phyloP scores from a whole-genome alignment of 2,797 vertebrate species.

The Pseudopleuronectes americanus region DNA sequence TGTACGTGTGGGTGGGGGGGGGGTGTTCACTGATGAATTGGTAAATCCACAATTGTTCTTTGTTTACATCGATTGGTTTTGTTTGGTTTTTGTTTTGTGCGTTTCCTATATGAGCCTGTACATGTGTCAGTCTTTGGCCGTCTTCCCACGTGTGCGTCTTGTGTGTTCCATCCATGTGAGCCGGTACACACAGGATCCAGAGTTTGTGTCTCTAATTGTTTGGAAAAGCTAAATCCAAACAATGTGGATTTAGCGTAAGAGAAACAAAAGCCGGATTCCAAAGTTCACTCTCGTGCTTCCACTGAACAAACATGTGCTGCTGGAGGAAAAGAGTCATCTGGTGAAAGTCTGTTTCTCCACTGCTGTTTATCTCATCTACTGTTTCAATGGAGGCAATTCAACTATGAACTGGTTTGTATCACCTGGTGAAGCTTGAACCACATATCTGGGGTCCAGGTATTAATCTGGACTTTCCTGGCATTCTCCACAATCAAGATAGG shows the following conservation, averaged over 20 bases:
- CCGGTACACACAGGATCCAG: slow-evolving; percentile 4
- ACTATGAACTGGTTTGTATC: background rate
- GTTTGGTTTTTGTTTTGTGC: background rate
- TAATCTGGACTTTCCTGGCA: background rate
- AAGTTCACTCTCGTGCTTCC: slow-evolving; percentile 44
- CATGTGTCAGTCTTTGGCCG: too few relatives aligned
- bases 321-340: slow-evolving; percentile 57
- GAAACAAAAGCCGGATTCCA: slow-evolving; percentile 62
- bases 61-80: slow-evolving; percentile 1
- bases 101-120: background rate
- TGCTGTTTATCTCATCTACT: slow-evolving; percentile 4
- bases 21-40: slow-evolving; percentile 8
- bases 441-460: too few relatives aligned
- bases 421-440: background rate
- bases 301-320: slow-evolving; percentile 62
- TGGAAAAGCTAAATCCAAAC: slow-evolving; percentile 59
- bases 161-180: slow-evolving; percentile 23
- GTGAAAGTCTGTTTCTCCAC: slow-evolving; percentile 21
- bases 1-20: slow-evolving; percentile 11
- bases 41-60: slow-evolving; percentile 14
- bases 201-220: slow-evolving; percentile 39
- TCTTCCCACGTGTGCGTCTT: too few relatives aligned
- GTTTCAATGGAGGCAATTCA: background rate
- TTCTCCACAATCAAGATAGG: background rate
- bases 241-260: slow-evolving; percentile 32